phyloP scores from a whole-genome alignment of 2,797 vertebrate genomes.

The Ptychobarbus kaznakovi region DNA sequence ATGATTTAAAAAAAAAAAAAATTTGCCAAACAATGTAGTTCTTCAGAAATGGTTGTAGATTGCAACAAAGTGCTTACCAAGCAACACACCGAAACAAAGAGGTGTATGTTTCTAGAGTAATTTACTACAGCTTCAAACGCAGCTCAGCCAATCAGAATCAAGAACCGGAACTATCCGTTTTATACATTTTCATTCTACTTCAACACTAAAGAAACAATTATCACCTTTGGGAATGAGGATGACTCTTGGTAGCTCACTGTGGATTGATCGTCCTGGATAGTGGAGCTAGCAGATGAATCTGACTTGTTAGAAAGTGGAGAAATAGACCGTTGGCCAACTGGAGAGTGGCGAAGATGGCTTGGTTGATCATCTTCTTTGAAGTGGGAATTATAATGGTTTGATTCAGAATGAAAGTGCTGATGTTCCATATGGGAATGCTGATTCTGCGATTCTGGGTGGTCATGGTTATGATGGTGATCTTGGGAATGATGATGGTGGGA shows the following conservation, averaged over 20 bases:
- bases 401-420: conserved; percentile 30
- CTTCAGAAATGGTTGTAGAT: not conserved
- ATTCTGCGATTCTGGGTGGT: conserved; percentile 28
- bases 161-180: not conserved
- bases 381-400: conserved; percentile 12
- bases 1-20: not conserved
- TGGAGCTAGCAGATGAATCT: conserved; percentile 62
- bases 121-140: not conserved
- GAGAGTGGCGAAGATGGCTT: conserved; percentile 51
- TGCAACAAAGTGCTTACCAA: not conserved
- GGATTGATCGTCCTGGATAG: conserved; percentile 67
- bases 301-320: conserved; percentile 59
- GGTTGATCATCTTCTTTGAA: conserved; percentile 50
- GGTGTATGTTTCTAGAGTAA: not conserved
- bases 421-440: conserved; percentile 29
- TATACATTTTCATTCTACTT: not conserved
- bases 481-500: conserved; percentile 32
- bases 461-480: conserved; percentile 17
- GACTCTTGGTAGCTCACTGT: conserved; percentile 36
- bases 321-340: conserved; percentile 49
- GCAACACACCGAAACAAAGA: not conserved
- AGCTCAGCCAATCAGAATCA: not conserved
- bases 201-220: conserved; percentile 31
- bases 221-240: conserved; percentile 11
- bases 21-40: not conserved